Base-by-base conservation (phyloP, 2,113 vertebrate species). In the Barbus barbus region DNA sequence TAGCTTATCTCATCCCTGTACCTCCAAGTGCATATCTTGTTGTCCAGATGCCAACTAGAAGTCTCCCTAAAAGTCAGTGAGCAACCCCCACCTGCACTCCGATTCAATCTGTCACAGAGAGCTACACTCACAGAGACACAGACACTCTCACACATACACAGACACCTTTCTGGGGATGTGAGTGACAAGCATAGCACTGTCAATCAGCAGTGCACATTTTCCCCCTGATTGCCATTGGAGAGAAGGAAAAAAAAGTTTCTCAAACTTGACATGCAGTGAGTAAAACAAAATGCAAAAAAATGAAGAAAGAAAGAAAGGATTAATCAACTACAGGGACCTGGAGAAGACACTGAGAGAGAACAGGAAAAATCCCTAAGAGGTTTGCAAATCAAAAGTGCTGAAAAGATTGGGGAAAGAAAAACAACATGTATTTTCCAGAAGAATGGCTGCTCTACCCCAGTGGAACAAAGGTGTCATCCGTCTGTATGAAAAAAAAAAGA, bases 121-220 rank as follows among this genome's bases (percentile, higher is more conserved):
- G 48, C 48, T 82, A 71, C 56, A 51, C 80, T 80, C 79, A 85
- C 38, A 75, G 28, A 81, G 65, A 83, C 60, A 69, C 24, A 78
- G 36, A 84, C 69, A 41, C 76, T 36, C 74, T 77, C 44, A 38
- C 84, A 85, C 84, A 77, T 28, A 74, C 86, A 82, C 46, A 85
- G 61, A 88, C 89, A 89, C 91, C 85, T 87, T 89, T 88, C 81
- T 87, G 87, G 83, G 83, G 87, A 41, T 85, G 31, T 89, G 90
- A 92, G 77, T 91, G 93, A 92, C 93, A 92, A 90, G 91, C 89
- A n/a, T 89, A 87, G 88, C 82, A 73, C 86, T 85, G 86, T 88
- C 87, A 86, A 91, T 92, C 91, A 89, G 85, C 79, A 44, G 69
- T 60, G 26, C 75, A 65, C 81, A 36, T 85, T 90, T 92, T 93